These are phyloP conservation scores for Cochlearius cochlearius DNA, from an alignment of 2,113 vertebrate species.

Conservation along the genomic window DNA sequence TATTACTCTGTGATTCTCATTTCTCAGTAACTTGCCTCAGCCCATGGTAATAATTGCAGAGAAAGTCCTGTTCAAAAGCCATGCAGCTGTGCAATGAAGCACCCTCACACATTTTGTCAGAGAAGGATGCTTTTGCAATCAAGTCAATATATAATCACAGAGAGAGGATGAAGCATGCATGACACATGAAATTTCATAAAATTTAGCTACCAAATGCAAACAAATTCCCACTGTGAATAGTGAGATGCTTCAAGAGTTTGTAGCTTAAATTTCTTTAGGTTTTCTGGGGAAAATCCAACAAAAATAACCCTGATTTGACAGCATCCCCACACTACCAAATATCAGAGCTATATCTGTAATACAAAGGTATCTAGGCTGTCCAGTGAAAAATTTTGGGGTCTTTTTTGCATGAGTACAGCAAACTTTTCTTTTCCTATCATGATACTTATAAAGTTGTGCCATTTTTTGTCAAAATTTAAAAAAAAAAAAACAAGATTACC, in stretches of 20 bases:
- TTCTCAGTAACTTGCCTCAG: background rate
- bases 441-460: background rate
- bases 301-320: background rate
- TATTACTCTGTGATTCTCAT: background rate
- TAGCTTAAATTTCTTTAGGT: background rate
- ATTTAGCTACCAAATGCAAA: background rate
- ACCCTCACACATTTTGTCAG: background rate
- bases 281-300: background rate
- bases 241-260: background rate
- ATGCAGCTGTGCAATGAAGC: rapidly evolving
- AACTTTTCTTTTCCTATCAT: background rate
- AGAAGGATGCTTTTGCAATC: background rate
- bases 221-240: background rate
- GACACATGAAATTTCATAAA: background rate
- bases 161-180: background rate
- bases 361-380: background rate
- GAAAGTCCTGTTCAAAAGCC: background rate
- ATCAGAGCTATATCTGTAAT: background rate
- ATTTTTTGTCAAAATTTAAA: background rate
- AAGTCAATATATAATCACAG: background rate
- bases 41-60: background rate
- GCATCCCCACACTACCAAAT: background rate
- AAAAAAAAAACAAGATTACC: background rate
- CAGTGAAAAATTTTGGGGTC: rapidly evolving
- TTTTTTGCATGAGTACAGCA: background rate